Percentiles rank a stretch among this genome's conserved stretches.
Evolutionary conservation across 2,888 invertebrate genomes (phyloP).

Genomic region (Aphrophora alni): DNA sequence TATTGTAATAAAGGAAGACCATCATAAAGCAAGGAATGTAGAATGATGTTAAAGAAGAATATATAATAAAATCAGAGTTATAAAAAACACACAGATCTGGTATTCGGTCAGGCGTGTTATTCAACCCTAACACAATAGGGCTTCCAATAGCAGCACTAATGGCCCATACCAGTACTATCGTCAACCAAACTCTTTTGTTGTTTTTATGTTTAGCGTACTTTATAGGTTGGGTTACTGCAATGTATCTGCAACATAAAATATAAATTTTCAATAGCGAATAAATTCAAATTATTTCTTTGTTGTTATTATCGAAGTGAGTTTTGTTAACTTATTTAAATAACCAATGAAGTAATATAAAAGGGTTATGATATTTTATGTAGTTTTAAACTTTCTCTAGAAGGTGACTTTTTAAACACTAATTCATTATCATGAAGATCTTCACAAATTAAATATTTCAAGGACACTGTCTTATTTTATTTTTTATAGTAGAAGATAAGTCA

Average conservation of each 20-base stretch:
- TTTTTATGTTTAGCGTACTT: slow-evolving; percentile 99
- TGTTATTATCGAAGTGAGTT: no score
- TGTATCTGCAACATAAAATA: slow-evolving; percentile 86
- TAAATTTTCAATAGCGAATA: no score
- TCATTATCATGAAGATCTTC: no score
- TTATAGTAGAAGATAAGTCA: no score
- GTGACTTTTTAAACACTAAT: no score
- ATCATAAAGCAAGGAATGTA: slow-evolving; percentile 98
- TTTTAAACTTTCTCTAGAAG: no score
- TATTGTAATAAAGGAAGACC: slow-evolving; percentile 96
- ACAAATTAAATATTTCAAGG: no score
- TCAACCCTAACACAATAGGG: slow-evolving; percentile 94
- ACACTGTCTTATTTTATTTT: no score
- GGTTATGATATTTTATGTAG: no score
- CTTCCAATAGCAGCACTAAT: slow-evolving; percentile 95
- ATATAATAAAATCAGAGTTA: slow-evolving; percentile 97
- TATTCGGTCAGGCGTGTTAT: slow-evolving; percentile 86
- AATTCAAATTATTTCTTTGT: no score
- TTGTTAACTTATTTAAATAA: no score
- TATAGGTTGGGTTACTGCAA: slow-evolving; percentile 98
- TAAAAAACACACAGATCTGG: slow-evolving; percentile 93
- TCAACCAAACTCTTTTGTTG: slow-evolving; percentile 91
- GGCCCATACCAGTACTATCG: slow-evolving; percentile 95
- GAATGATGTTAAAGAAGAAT: slow-evolving; percentile 97
- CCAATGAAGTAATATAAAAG: no score